A percentile compares a stretch with the other conserved stretches of the same genome.
Evolutionary conservation across 2,888 invertebrate species (phyloP).

Genomic region (Meghimatium bilineatum): DNA sequence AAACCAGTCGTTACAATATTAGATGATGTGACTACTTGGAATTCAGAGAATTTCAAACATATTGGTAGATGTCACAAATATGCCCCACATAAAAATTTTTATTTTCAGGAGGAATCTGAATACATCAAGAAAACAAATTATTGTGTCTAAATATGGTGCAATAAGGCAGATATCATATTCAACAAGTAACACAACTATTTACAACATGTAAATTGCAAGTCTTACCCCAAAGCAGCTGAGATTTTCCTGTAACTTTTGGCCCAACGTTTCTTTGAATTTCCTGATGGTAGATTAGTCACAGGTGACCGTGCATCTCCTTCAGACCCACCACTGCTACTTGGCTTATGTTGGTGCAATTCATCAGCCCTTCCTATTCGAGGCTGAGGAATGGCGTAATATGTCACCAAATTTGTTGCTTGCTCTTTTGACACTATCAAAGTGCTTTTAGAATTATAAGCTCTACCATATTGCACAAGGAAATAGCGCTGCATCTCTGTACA

Average conservation of each 20-base stretch:
- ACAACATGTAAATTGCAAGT: not conserved
- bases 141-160: too few relatives aligned
- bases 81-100: too few relatives aligned
- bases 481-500: slow-evolving; percentile 77
- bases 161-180: too few relatives aligned
- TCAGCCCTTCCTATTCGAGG: slow-evolving; percentile 57
- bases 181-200: not conserved
- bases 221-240: slow-evolving; percentile 29
- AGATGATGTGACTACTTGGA: too few relatives aligned
- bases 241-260: slow-evolving; percentile 29
- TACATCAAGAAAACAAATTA: too few relatives aligned
- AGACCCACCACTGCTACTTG: slow-evolving; percentile 29
- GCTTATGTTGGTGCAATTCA: slow-evolving; percentile 38
- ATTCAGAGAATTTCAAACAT: too few relatives aligned
- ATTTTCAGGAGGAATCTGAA: too few relatives aligned
- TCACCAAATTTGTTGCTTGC: slow-evolving; percentile 72
- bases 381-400: slow-evolving; percentile 75
- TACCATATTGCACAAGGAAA: slow-evolving; percentile 76
- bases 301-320: slow-evolving; percentile 36
- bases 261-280: slow-evolving; percentile 21
- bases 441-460: slow-evolving; percentile 76
- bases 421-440: slow-evolving; percentile 74
- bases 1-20: too few relatives aligned
- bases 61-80: too few relatives aligned
- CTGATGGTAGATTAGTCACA: not conserved